A percentile compares a stretch with the other conserved stretches of the same genome.
phyloP scores from a whole-genome alignment of 2,797 vertebrate genomes.

The Protonibea diacanthus region DNA sequence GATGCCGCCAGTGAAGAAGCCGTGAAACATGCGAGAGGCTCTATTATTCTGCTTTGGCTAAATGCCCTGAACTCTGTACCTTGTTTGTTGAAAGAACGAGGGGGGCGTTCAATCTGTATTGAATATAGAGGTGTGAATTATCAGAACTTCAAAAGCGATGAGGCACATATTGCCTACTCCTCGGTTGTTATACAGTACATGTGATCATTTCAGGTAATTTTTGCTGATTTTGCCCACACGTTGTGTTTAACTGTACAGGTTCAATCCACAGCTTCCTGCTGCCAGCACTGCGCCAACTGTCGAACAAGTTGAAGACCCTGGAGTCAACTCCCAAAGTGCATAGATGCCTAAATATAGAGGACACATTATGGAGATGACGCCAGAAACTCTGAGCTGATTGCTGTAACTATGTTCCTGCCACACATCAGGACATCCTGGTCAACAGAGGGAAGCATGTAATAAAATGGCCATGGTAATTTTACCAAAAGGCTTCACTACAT shows the following conservation, averaged over 20 bases:
- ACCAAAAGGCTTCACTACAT: background rate
- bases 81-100: background rate
- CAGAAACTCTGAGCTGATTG: background rate
- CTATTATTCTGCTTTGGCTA: background rate
- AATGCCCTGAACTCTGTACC: background rate
- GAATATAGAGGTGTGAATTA: background rate
- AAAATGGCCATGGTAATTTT: background rate
- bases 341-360: background rate
- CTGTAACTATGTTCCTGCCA: background rate
- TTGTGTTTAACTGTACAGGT: background rate
- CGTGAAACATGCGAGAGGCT: background rate
- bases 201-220: background rate
- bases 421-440: background rate
- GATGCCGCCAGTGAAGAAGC: conserved; percentile 3
- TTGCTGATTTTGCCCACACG: background rate
- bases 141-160: background rate
- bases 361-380: background rate
- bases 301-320: background rate
- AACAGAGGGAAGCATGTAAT: background rate
- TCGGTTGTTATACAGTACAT: background rate
- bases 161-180: background rate
- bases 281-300: background rate
- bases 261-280: conserved; percentile 2
- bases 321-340: background rate
- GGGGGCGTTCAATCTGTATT: background rate